phyloP scores from a whole-genome alignment of 1,140 invertebrate species.

The Onthophagus taurus region DNA sequence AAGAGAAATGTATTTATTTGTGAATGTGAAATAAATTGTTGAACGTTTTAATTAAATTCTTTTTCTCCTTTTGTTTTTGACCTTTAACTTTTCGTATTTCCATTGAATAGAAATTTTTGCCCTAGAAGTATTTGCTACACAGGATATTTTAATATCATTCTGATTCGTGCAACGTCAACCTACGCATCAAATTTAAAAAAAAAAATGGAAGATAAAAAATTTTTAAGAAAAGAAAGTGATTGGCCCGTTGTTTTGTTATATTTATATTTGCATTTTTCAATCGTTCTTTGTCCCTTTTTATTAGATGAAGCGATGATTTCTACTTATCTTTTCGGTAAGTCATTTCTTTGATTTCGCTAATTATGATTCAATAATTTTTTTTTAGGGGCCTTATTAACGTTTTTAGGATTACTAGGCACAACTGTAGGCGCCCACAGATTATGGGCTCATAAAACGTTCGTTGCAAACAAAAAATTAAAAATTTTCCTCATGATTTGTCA shows the following conservation, averaged over 20 bases:
- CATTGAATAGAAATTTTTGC: too few species aligned
- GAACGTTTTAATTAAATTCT: too few species aligned
- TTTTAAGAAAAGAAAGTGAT: slow-evolving; percentile 4
- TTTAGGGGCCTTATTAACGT: slow-evolving; percentile 49
- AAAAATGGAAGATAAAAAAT: too few species aligned
- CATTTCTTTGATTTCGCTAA: background rate
- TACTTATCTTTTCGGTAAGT: slow-evolving; percentile 7
- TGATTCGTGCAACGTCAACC: too few species aligned
- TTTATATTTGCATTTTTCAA: slow-evolving; percentile 1
- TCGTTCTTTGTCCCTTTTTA: background rate
- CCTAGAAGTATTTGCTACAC: too few species aligned
- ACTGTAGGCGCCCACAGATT: slow-evolving; percentile 84
- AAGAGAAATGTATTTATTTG: too few species aligned
- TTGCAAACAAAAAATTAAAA: slow-evolving; percentile 57
- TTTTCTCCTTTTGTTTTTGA: too few species aligned
- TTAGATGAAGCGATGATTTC: background rate
- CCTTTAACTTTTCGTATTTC: too few species aligned
- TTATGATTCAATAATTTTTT: slow-evolving; percentile 16
- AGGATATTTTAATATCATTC: too few species aligned
- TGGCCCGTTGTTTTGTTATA: background rate
- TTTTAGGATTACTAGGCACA: slow-evolving; percentile 55
- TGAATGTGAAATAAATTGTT: too few species aligned
- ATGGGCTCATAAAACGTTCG: slow-evolving; percentile 81
- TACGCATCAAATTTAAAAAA: too few species aligned
- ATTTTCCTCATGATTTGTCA: slow-evolving; percentile 71